These are phyloP conservation scores for Anguilla megastoma DNA, from an alignment of 2,797 vertebrate genomes.

Conservation along the genomic window DNA sequence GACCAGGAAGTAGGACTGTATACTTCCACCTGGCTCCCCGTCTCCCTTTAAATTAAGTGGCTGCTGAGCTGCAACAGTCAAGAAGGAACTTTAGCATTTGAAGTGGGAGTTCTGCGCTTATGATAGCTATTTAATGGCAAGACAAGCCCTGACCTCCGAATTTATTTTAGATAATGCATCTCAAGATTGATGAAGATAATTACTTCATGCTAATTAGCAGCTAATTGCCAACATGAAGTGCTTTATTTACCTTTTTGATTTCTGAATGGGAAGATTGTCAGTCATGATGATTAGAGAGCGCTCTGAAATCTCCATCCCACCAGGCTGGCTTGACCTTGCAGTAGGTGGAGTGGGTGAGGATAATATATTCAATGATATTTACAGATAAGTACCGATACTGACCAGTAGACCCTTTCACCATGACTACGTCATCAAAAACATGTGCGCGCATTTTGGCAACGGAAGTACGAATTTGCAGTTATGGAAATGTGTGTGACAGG, in stretches of 20 bases:
- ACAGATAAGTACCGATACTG: background rate
- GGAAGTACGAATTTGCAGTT: too few relatives aligned
- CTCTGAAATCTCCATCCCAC: background rate
- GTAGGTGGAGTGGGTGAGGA: background rate
- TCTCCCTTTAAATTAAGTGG: background rate
- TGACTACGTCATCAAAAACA: too few relatives aligned
- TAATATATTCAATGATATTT: background rate
- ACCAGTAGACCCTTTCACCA: background rate
- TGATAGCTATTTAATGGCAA: background rate
- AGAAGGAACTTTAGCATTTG: background rate
- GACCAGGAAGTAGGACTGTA: background rate
- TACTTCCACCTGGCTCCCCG: background rate
- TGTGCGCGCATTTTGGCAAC: too few relatives aligned
- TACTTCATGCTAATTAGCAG: background rate
- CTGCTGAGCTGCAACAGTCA: background rate
- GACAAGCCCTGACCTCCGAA: background rate
- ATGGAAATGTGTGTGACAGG: too few relatives aligned
- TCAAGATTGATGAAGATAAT: background rate
- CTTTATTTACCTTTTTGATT: background rate
- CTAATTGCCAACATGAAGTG: background rate
- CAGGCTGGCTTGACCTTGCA: background rate
- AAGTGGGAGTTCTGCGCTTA: background rate
- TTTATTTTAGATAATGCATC: background rate
- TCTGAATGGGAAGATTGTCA: conserved; percentile 9
- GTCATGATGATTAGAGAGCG: background rate